A percentile compares a stretch with the other conserved stretches of the same genome.
Conservation (phyloP, 2,888 invertebrate species). For the Leptogaster cylindrica region DNA sequence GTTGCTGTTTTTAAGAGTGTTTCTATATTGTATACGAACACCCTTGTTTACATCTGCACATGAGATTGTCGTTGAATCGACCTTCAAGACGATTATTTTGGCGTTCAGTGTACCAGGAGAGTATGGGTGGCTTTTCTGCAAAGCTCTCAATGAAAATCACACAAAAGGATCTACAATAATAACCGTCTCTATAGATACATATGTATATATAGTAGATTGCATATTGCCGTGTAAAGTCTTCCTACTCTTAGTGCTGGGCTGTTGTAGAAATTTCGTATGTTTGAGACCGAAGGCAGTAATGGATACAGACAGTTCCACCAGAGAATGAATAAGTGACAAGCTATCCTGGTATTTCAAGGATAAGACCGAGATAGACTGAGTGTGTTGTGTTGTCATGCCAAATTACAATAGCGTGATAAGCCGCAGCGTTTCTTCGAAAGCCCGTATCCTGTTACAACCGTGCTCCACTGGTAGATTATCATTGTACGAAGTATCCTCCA, state of each 20-base stretch:
- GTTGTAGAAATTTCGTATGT: constrained; percentile 3
- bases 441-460: constrained; percentile 24
- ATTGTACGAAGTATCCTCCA: neutral
- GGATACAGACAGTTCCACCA: neutral
- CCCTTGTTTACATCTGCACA: no score
- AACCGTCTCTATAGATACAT: no score
- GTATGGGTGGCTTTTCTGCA: neutral
- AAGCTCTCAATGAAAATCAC: constrained; percentile 34
- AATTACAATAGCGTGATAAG: constrained; percentile 34
- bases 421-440: constrained; percentile 7
- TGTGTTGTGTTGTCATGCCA: constrained; percentile 29
- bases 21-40: no score
- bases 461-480: constrained; percentile 23
- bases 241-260: constrained; percentile 23
- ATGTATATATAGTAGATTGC: no score
- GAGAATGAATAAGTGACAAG: constrained; percentile 14
- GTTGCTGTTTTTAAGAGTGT: no score
- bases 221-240: no score
- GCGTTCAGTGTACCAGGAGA: neutral
- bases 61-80: no score
- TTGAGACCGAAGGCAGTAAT: neutral
- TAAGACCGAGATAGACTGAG: constrained; percentile 14
- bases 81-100: no score
- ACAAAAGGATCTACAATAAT: neutral
- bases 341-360: constrained; percentile 20